Percentiles rank a stretch among this genome's conserved stretches.
These are phyloP conservation scores for Peromyscus leucopus DNA, from an alignment of 2,113 vertebrate species.

Conservation along the genomic window DNA sequence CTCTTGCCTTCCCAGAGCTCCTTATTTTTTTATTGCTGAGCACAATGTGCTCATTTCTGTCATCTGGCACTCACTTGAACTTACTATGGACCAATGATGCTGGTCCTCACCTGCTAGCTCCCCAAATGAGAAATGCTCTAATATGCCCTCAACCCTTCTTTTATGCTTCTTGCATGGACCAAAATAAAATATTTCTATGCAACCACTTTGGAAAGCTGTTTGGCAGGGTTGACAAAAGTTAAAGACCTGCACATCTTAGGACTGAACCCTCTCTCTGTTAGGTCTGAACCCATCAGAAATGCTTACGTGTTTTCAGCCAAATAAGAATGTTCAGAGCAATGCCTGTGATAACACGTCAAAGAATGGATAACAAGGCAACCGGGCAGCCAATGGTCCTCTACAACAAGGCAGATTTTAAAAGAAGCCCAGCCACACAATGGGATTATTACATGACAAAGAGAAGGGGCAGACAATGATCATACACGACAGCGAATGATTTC, in stretches of 20 bases:
- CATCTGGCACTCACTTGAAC: background rate
- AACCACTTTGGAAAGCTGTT: background rate
- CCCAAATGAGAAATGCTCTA: background rate
- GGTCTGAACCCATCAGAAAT: background rate
- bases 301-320: background rate
- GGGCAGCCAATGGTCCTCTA: background rate
- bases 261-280: background rate
- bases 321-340: background rate
- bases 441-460: background rate
- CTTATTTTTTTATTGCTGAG: background rate
- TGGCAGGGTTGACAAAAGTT: background rate
- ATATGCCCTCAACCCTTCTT: background rate
- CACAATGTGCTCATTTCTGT: slow-evolving; percentile 29
- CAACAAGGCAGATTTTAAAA: background rate
- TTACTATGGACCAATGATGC: background rate
- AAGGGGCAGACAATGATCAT: background rate
- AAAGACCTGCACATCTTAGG: background rate
- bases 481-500: background rate
- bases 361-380: background rate
- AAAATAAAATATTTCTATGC: background rate
- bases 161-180: background rate
- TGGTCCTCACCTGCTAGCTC: background rate
- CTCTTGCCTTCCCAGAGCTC: background rate
- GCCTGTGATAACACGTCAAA: background rate
- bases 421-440: background rate